Conservation (phyloP, 2,113 vertebrate species). For the Acanthisitta chloris region DNA sequence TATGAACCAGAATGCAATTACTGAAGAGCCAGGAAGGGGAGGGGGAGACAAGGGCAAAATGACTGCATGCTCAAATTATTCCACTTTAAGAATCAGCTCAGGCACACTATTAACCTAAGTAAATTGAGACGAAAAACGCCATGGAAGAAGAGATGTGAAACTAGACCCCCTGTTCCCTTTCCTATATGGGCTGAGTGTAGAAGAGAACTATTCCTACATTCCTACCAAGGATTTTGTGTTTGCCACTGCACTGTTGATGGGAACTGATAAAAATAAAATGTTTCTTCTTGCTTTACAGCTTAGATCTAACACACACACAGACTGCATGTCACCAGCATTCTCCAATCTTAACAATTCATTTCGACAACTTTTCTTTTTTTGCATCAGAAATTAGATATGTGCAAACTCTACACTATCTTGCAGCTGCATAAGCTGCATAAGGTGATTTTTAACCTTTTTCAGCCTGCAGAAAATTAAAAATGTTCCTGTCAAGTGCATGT, state of each 20-base stretch:
- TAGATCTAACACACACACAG: background rate
- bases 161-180: background rate
- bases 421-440: accelerated
- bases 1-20: conserved; percentile 15
- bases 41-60: background rate
- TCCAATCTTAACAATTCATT: background rate
- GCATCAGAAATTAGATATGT: background rate
- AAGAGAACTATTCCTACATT: background rate
- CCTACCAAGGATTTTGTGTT: accelerated
- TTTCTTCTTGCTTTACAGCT: background rate
- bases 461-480: background rate
- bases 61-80: background rate
- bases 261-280: background rate
- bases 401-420: background rate
- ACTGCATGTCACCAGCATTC: background rate
- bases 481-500: background rate
- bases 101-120: background rate
- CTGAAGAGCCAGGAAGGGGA: background rate
- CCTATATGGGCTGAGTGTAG: background rate
- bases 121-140: background rate
- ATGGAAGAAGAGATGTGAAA: background rate
- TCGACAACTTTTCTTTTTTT: background rate
- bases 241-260: background rate
- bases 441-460: background rate
- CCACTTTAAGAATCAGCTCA: background rate